Conservation (phyloP, 2,888 invertebrate genomes). For the Anthrax anthrax region DNA sequence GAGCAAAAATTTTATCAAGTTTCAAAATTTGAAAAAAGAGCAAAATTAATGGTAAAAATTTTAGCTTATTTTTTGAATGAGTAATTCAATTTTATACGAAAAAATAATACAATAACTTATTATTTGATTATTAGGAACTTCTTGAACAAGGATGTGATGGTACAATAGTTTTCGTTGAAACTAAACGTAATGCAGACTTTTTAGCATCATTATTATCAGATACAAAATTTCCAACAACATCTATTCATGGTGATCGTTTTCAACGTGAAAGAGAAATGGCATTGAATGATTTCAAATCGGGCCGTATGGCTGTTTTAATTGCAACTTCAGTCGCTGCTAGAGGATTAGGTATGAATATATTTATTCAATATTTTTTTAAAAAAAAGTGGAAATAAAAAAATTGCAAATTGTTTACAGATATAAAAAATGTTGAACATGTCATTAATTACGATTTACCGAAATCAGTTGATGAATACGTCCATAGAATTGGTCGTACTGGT, state of each 20-base stretch:
- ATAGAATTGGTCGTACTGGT: constrained; percentile 89
- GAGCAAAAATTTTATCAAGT: constrained; percentile 63
- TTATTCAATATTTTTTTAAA: no score
- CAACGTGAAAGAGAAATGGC: constrained; percentile 95
- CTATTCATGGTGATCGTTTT: constrained; percentile 94
- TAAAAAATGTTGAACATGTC: constrained; percentile 73
- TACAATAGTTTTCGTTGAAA: constrained; percentile 80
- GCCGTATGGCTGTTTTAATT: constrained; percentile 65
- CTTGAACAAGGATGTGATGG: constrained; percentile 31
- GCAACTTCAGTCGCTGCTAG: constrained; percentile 92
- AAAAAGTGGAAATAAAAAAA: not conserved
- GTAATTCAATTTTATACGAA: not conserved
- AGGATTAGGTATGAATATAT: constrained; percentile 69
- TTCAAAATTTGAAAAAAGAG: constrained; percentile 55
- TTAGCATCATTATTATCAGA: constrained; percentile 70
- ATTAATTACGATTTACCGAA: constrained; percentile 86
- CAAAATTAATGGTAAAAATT: constrained; percentile 43
- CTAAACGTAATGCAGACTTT: constrained; percentile 81
- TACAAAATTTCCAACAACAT: constrained; percentile 74
- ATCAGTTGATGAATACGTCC: constrained; percentile 86
- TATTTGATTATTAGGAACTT: constrained; percentile 22
- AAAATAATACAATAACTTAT: not conserved
- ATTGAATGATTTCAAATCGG: constrained; percentile 70
- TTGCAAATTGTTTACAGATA: constrained; percentile 41
- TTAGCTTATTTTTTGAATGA: not conserved